phyloP scores from a whole-genome alignment of 2,113 vertebrate genomes.

The Azemiops feae region DNA sequence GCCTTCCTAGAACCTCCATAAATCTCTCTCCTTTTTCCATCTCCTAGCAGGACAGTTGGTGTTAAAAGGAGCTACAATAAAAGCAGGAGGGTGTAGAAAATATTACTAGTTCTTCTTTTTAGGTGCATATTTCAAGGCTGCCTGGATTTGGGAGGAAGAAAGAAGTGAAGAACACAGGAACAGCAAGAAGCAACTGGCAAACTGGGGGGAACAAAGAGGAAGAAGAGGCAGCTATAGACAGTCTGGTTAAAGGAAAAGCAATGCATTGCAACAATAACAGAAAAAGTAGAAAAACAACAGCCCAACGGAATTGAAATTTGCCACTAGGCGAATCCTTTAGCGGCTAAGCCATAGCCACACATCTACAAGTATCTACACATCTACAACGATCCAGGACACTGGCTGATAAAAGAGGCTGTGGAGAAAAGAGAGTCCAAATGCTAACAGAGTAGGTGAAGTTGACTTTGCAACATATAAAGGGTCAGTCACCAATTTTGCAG shows the following conservation, averaged over 20 bases:
- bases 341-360: background rate
- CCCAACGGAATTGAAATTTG: background rate
- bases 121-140: background rate
- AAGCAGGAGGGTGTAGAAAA: background rate
- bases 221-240: background rate
- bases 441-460: background rate
- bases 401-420: background rate
- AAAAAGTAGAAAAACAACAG: background rate
- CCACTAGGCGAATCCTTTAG: background rate
- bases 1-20: background rate
- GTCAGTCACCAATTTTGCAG: background rate
- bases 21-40: background rate
- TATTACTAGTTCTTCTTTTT: background rate
- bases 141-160: background rate
- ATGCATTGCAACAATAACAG: background rate
- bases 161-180: background rate
- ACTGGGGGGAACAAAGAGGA: background rate
- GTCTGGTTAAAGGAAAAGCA: background rate
- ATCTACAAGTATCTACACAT: background rate
- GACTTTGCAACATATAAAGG: background rate
- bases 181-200: background rate
- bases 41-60: background rate
- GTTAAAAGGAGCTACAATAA: background rate
- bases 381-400: background rate
- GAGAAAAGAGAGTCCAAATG: background rate